Conservation (phyloP, 2,888 invertebrate species). For the Mythimna vitellina region DNA sequence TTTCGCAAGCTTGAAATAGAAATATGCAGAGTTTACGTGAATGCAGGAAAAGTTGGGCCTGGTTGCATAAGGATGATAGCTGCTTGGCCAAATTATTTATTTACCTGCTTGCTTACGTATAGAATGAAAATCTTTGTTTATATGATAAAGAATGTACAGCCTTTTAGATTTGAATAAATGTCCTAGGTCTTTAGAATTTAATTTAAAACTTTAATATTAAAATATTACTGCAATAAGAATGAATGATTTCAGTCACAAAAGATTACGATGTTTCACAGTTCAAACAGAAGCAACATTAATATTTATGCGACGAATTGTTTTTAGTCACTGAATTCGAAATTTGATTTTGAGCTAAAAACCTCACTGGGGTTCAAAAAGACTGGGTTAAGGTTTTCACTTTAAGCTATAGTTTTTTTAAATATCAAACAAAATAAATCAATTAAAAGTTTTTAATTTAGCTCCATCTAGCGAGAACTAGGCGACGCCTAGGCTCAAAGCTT, state of each 20-base stretch:
- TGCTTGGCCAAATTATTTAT: constrained; percentile 20
- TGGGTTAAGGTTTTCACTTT: not conserved
- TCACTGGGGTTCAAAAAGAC: not conserved
- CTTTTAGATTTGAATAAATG: not conserved
- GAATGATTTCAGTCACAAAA: not conserved
- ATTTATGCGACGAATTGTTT: not conserved
- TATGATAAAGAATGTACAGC: not conserved
- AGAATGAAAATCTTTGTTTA: not conserved
- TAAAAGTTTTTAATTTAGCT: too few relatives aligned
- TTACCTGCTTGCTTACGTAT: not conserved
- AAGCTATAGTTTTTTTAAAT: too few relatives aligned
- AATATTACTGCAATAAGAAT: not conserved
- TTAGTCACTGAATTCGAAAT: not conserved
- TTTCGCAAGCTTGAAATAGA: constrained; percentile 82
- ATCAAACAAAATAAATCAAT: too few relatives aligned
- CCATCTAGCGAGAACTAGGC: too few relatives aligned
- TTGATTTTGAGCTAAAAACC: not conserved
- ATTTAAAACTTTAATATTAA: too few relatives aligned
- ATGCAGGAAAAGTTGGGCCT: constrained; percentile 41
- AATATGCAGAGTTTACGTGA: constrained; percentile 75
- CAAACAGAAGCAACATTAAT: not conserved
- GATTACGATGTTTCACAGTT: not conserved
- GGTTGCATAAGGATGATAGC: constrained; percentile 34
- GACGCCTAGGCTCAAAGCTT: too few relatives aligned
- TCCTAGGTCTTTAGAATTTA: not conserved